Evolutionary conservation across 2,888 invertebrate genomes (phyloP), one percentile per base, ranked within the genome.

Genomic region (Leptura quadrifasciata): DNA sequence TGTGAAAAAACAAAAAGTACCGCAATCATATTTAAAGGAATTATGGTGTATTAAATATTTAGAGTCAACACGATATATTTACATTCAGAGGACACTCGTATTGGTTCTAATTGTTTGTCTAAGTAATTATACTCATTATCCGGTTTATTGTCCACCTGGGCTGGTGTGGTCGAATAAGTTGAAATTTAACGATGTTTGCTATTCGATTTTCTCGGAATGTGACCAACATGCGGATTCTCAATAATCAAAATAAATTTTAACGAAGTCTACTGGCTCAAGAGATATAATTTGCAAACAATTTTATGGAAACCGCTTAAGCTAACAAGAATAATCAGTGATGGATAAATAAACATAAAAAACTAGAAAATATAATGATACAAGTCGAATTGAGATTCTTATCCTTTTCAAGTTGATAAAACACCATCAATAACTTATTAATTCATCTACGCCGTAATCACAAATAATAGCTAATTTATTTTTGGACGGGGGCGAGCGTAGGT

Each of bases 71-170:
- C 15, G n/a, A 15, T 47, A 47, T 47, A 47, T 47, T 47, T n/a
- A 47, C 47, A 47, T 47, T 47, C 4, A 47, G 47, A 47, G n/a
- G n/a, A 47, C 47, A 47, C 47, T 47, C n/a, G 5, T 15, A 3
- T 47, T 47, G 2, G 15, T 47, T n/a, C 2, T 3, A 47, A 47
- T n/a, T 39, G n/a, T 47, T 47, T 47, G n/a, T n/a, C n/a, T 5
- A 47, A 47, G 47, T 15, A 47, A 47, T 47, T 47, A 47, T 15
- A 15, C 15, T 10, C 47, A 47, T 47, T 47, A 47, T 47, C 0
- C 47, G n/a, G 15, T 47, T 39, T 47, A 47, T 47, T 47, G 47
- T n/a, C 47, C 47, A 47, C 47, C 47, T 47, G 47, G 47, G 47
- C n/a, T 6, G 47, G 5, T 47, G 39, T 10, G n/a, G 15, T 15